Base-by-base conservation (phyloP, 2,113 vertebrate species). In the Microtus richardsoni region DNA sequence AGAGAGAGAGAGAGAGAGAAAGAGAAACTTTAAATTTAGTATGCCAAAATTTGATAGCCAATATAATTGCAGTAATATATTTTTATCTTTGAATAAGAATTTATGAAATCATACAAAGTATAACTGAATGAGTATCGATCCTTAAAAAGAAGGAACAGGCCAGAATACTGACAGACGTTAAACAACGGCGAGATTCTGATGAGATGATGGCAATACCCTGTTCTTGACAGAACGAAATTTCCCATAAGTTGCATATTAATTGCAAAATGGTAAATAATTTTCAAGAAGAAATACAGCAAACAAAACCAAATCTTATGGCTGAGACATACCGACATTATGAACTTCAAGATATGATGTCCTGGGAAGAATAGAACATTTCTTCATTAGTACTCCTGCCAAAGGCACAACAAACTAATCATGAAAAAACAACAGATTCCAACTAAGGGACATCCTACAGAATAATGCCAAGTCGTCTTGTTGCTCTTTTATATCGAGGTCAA, bases 371-470 rank as follows among this genome's bases (percentile, higher is more conserved):
- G 44, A 86, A 60, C 49, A 89, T 88, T 85, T 96, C 52, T 96
- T 88, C 21, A 85, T 52, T 74, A 58, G 8, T 68, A 93, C 47
- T 88, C 26, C 58, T 95, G 60, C 28, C 85, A 82, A 94, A 79
- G 1, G 19, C 47, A 88, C 14, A 95, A 79, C 22, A 93, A 85
- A 73, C 58, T 96, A 91, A 88, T 86, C 60, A 95, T 4, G 33
- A 95, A 88, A 90, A 93, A 90, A 79, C 58, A 96, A 96, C 26
- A 96, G 94, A 93, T 96, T 93, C 80, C 85, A 92, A 95, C 4
- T 71, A 86, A 95, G n/a, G 41, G 10, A 93, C 58, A 54, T 22
- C 62, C 26, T 83, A 95, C 88, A 91, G 78, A 97, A 92, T 82
- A 90, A 94, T 89, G 54, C 41, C n/a, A 47, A 92, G 71, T 85